Base-by-base conservation (phyloP, 2,888 invertebrate species). In the Eupithecia abbreviata region DNA sequence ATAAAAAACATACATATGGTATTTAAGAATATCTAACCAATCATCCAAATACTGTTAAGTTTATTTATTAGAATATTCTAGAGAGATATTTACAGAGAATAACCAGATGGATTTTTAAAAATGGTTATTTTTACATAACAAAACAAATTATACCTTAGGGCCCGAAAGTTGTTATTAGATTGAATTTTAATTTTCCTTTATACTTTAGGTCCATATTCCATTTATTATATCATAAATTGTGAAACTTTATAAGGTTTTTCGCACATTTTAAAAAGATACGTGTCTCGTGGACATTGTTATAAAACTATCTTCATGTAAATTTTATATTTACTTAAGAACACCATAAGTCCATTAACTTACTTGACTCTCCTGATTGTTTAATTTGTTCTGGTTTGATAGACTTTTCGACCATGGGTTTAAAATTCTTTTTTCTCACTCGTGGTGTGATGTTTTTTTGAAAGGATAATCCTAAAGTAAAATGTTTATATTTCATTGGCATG, bases 161-260 rank as follows among this genome's bases (percentile, higher is more conserved):
- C 30, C 18, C 12, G 30, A 62, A 62, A 62, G 18, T 62, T 62
- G 30, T 62, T 62, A 62, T 62, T 62, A 62, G 62, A 62, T 62
- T 62, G 10, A 18, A 30, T 62, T 62, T 62, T 62, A 10, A 62
- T 62, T 62, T 62, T 30, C 4, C 10, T 30, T 62, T 62, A 58
- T 9, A 58, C 18, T n/a, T 0, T 18, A 9, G n/a, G 58, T 55
- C 2, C 18, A 58, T 18, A 58, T 18, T 58, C 18, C 10, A 58
- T 58, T 10, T 10, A 58, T 55, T 55, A 5, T 58, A 18, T 18
- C 58, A 58, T 18, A 58, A 58, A 58, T 10, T 18, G n/a, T n/a
- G 13, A n/a, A 12, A 30, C 10, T 30, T 55, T n/a, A 55, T 55
- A 30, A 30, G 30, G 30, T 30, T 30, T 62, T 18, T 4, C 0